Conservation (phyloP, 53 echinoderm and acorn worm genomes). For the Holothuria leucospilota region DNA sequence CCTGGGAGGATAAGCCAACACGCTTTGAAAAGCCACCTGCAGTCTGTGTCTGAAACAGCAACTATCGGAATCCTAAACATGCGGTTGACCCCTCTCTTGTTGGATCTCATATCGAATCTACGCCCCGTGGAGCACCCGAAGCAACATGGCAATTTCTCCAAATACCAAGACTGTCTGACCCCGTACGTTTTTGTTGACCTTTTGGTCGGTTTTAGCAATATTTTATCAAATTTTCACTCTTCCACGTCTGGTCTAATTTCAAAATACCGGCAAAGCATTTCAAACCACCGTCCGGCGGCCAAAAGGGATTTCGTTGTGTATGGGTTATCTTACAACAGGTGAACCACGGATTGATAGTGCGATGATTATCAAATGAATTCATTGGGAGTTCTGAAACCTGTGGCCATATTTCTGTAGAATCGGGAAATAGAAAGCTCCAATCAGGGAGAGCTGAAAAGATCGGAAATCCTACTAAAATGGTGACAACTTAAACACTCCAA, state of each 20-base stretch:
- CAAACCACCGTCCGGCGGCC: slow-evolving; percentile 25
- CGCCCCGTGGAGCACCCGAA: slow-evolving; percentile 37
- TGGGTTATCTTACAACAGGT: too few species aligned
- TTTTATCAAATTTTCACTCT: slow-evolving; percentile 23
- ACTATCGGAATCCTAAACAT: neutral
- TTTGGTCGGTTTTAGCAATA: slow-evolving; percentile 12
- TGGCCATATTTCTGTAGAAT: too few species aligned
- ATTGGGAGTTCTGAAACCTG: too few species aligned
- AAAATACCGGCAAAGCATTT: neutral
- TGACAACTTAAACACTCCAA: too few species aligned
- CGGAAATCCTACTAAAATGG: too few species aligned
- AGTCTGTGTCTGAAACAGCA: too few species aligned
- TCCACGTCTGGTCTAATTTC: slow-evolving; percentile 36
- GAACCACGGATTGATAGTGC: too few species aligned
- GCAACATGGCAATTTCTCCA: slow-evolving; percentile 22
- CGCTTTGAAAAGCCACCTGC: too few species aligned
- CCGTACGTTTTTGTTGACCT: slow-evolving; percentile 7
- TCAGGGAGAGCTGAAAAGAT: too few species aligned
- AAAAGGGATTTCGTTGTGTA: neutral
- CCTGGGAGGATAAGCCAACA: too few species aligned
- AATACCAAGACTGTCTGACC: slow-evolving; percentile 25
- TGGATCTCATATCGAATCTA: slow-evolving; percentile 17
- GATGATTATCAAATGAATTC: too few species aligned
- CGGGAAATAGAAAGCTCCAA: too few species aligned
- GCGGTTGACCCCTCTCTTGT: slow-evolving; percentile 28